Evolutionary conservation across 2,113 vertebrate genomes (phyloP).

Genomic region (Tamias sibiricus): DNA sequence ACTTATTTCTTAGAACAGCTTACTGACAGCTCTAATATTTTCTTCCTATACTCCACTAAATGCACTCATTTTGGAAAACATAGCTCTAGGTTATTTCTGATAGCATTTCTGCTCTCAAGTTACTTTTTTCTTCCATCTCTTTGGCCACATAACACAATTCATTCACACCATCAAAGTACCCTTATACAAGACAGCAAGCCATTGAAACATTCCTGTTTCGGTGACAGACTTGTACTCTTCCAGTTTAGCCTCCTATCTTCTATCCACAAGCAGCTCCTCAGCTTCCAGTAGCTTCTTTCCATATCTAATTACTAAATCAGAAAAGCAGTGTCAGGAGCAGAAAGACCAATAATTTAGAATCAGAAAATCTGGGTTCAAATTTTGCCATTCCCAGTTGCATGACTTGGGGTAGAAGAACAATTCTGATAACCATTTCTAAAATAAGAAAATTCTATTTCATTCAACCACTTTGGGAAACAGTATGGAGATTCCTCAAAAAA

Average conservation of each 20-base stretch:
- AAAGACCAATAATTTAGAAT: constrained; percentile 23
- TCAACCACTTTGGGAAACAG: no score
- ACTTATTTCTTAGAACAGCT: not conserved
- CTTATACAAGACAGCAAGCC: not conserved
- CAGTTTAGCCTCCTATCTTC: not conserved
- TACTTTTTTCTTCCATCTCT: not conserved
- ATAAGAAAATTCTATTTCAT: not conserved
- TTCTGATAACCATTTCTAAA: constrained; percentile 1
- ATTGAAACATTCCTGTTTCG: not conserved
- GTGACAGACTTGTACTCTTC: not conserved
- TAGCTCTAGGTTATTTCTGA: not conserved
- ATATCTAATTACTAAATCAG: not conserved
- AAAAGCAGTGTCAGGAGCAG: not conserved
- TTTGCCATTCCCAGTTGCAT: not conserved
- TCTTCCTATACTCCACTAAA: not conserved
- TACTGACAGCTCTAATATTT: not conserved
- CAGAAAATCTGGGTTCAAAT: not conserved
- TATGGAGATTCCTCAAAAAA: no score
- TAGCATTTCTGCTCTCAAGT: not conserved
- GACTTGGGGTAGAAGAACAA: not conserved
- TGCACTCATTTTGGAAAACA: not conserved
- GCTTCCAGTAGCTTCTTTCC: not conserved
- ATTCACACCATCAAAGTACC: not conserved
- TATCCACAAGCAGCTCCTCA: not conserved
- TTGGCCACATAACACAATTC: not conserved